Evolutionary conservation across 2,888 invertebrate species (phyloP), one percentile per base, ranked within the genome.

Genomic region (Cartodere bifasciata): DNA sequence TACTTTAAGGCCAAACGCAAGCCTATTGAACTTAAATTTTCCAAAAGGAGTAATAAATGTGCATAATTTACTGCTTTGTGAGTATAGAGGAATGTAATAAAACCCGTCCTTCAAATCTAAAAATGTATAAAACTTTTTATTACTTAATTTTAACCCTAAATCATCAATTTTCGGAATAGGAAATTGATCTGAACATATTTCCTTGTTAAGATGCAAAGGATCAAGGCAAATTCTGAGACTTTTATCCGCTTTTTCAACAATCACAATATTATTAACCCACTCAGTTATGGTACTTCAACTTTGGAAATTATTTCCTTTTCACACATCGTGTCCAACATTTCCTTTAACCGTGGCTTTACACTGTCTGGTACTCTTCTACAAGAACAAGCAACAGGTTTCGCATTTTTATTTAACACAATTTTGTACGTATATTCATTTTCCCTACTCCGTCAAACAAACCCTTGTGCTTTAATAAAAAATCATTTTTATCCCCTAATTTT

Each of bases 91-190:
- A 6, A 46, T 30, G 21, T 44, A 37, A 36, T 38, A 42, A 27
- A 46, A 45, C n/a, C 44, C 42, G 14, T 37, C 37, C 29, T 42
- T 43, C 12, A 44, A 23, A 31, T 44, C 45, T 13, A 46, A 34
- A 9, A 45, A 42, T 13, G 42, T 40, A 38, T 43, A 48, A 11
- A 43, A 13, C 23, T 31, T 39, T 27, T 47, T 43, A 27, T 29
- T 34, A 32, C 30, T 33, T 16, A 49, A 29, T 29, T 44, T 42
- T 23, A 34, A 24, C 10, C 30, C 14, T 10, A 45, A 28, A 16
- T 48, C 43, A 11, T 46, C 43, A 13, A 46, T 9, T 9, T 42
- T 43, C 1, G 42, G 42, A 10, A 42, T 40, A 6, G 35, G 35
- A 34, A 27, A 38, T 7, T 34, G 29, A 25, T 40, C 41, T 29